Base-by-base conservation (phyloP, 92 coral and sea anemone species). In the Epizoanthus fatuus region DNA sequence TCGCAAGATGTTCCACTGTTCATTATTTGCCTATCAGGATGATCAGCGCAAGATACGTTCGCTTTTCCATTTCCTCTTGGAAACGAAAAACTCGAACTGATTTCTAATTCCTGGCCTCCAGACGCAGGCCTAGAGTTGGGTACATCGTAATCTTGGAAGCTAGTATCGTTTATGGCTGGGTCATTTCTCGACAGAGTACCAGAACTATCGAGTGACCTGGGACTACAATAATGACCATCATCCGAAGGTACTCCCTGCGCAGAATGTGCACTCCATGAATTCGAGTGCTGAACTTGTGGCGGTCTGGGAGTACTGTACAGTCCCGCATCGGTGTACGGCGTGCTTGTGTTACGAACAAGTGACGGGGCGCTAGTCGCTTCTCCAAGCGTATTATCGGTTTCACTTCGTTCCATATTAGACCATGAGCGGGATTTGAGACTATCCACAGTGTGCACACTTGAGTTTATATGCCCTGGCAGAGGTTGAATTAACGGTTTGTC, bases 401-500 rank as follows among this genome's bases (percentile, higher is more conserved):
- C 81, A 20, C 82, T 60, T 44, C 82, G 16, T 40, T 60, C 82
- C 82, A 77, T 77, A 44, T 60, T 77, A 20, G 82, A 77, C 82
- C 70, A 77, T 0, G 82, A 77, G 32, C 59, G 70, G 14, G 82
- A 77, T 37, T 77, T 77, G 15, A 77, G 74, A 14, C 54, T 66
- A 38, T 76, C 93, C 38, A 84, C 72, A 3, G 79, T 67, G 29
- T 81, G 78, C 51, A 86, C 74, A 63, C 83, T 75, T 37, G 90
- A 86, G 40, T 77, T 77, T 13, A 77, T 44, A 55, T 77, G 70
- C 11, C 44, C 82, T 7, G 82, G 63, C 35, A 77, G 38, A 63
- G 90, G 75, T 80, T 79, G 49, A 53, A 58, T 19, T 29, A 60
- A 64, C 74, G 51, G 4, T 59, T 74, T 16, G 72, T 60, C 38